Percentiles rank a stretch among this genome's conserved stretches.
phyloP scores from a whole-genome alignment of 2,797 vertebrate species.

The Acridotheres tristis region DNA sequence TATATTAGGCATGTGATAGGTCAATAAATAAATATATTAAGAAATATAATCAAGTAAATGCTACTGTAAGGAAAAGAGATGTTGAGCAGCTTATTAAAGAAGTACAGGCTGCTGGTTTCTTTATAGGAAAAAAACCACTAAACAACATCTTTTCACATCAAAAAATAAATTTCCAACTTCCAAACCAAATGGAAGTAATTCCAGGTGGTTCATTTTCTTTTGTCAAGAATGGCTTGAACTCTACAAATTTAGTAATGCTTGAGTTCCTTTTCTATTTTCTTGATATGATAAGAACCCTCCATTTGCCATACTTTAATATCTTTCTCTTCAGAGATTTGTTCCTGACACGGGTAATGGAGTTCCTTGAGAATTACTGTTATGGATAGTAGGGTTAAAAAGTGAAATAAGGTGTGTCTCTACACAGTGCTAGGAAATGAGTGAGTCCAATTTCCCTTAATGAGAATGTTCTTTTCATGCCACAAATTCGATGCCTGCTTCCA shows the following conservation, averaged over 20 bases:
- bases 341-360: not conserved
- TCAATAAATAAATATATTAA: not conserved
- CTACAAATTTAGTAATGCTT: not conserved
- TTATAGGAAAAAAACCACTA: not conserved
- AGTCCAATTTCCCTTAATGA: not conserved
- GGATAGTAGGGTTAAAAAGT: not conserved
- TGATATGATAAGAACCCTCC: not conserved
- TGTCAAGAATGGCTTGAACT: not conserved
- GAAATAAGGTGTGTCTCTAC: not conserved
- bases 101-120: not conserved
- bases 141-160: not conserved
- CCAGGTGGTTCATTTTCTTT: not conserved
- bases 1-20: not conserved
- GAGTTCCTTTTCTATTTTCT: not conserved
- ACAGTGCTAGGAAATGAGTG: not conserved
- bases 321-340: not conserved
- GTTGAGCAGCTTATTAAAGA: not conserved
- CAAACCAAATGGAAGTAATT: not conserved
- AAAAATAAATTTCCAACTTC: not conserved
- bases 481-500: not conserved
- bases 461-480: not conserved
- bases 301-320: not conserved
- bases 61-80: not conserved
- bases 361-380: not conserved
- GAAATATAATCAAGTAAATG: not conserved